Percentiles rank a stretch among this genome's conserved stretches.
These are phyloP conservation scores for Diadumene lineata DNA, from an alignment of 92 coral and sea anemone species.

Conservation along the genomic window DNA sequence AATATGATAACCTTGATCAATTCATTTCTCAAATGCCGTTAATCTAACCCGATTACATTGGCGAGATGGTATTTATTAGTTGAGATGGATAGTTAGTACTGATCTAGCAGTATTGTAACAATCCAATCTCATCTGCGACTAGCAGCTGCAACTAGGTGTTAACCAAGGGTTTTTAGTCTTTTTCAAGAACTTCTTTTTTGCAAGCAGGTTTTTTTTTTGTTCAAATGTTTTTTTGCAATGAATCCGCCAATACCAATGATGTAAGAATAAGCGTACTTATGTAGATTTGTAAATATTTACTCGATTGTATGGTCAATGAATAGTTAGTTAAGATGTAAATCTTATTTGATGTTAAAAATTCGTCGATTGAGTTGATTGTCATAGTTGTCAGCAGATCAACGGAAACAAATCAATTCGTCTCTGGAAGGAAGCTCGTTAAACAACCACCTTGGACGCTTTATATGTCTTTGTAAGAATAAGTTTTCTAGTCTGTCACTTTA, in stretches of 20 bases:
- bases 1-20: not conserved
- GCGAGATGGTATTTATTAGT: not conserved
- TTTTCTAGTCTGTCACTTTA: not conserved
- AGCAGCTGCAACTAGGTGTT: slow-evolving; percentile 21
- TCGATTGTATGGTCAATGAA: slow-evolving; percentile 16
- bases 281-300: slow-evolving; percentile 32
- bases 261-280: too few relatives aligned
- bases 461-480: not conserved
- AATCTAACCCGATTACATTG: not conserved
- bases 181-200: not conserved
- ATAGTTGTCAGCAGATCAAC: not conserved
- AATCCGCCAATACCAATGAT: not conserved
- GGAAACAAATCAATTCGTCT: slow-evolving; percentile 5
- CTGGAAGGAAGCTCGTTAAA: slow-evolving; percentile 5
- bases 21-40: too few relatives aligned
- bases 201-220: not conserved
- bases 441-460: not conserved
- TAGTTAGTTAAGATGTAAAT: not conserved
- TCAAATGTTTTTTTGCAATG: not conserved
- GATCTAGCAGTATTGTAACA: too few relatives aligned
- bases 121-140: too few relatives aligned
- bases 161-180: slow-evolving; percentile 3
- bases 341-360: not conserved
- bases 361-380: not conserved
- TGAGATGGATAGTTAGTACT: not conserved